These are phyloP conservation scores for Phalacrocorax aristotelis DNA, from an alignment of 2,113 vertebrate species.

Conservation along the genomic window DNA sequence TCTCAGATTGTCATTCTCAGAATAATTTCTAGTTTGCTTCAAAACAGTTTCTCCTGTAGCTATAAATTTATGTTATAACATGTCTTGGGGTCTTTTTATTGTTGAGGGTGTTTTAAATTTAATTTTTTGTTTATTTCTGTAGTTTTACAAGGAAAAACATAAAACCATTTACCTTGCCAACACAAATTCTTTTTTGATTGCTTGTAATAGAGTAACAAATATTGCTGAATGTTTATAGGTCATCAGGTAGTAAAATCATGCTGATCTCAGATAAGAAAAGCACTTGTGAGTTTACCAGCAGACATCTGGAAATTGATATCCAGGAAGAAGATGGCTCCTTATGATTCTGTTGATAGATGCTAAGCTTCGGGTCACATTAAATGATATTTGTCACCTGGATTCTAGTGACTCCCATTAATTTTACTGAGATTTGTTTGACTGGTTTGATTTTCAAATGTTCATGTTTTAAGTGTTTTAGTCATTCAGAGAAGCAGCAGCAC, in stretches of 20 bases:
- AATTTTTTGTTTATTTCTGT: neutral
- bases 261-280: neutral
- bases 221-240: neutral
- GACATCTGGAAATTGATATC: neutral
- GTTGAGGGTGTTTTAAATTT: neutral
- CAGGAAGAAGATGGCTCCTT: neutral
- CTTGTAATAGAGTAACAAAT: neutral
- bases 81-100: neutral
- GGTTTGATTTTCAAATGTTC: neutral
- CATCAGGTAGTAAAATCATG: neutral
- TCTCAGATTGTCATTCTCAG: neutral
- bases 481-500: neutral
- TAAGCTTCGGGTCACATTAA: neutral
- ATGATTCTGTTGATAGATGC: neutral
- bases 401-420: neutral
- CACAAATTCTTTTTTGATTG: neutral
- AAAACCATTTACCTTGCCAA: neutral
- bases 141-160: neutral
- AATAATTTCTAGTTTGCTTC: neutral
- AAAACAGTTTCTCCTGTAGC: neutral
- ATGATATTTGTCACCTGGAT: neutral
- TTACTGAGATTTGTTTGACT: neutral
- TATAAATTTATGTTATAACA: neutral
- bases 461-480: neutral
- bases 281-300: neutral